Evolutionary conservation across 1,140 invertebrate genomes (phyloP), one percentile per base, ranked within the genome.

Genomic region (Brachionus paranguensis): DNA sequence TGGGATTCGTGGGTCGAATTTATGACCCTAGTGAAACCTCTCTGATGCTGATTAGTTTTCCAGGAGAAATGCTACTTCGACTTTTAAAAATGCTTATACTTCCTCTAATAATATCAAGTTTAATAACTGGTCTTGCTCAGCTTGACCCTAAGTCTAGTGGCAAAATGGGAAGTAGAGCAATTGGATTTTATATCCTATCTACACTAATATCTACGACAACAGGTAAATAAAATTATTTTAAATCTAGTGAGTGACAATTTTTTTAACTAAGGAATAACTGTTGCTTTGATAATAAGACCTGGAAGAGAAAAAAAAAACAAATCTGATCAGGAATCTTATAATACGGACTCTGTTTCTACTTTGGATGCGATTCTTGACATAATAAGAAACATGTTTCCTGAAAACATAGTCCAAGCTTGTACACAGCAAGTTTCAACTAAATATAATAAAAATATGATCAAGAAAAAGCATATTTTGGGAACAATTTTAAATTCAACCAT

Each of bases 81-180:
- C 89, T 91, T 87, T 85, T 91, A 24, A 91, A 91, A 86, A 89
- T 90, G 87, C 86, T 91, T 55, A 91, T 91, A 78, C 85, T 91
- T 43, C 91, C 91, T 10, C 86, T 91, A 65, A 91, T 91, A 83
- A 88, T 90, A 0, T 90, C 90, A 55, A 89, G 89, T 86, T 86
- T 91, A 74, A 89, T 90, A 27, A 86, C 88, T 85, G 89, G 89
- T 33, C 24, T 84, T 7, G 86, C 89, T 12, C 87, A 87, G 33
- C 85, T 90, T 60, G 88, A 89, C 85, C 87, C 88, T 1, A 88
- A 88, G 55, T 86, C 88, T 29, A 86, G 86, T 78, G 89, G 88
- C 5, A 87, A 86, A 68, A 90, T 91, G 86, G 91, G 91, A 6
- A 68, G 86, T 14, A 87, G 88, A 68, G 90, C 90, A 2, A 86